These are phyloP conservation scores for Pseudobourletiella spinata DNA, from an alignment of 1,140 invertebrate genomes.

Conservation along the genomic window DNA sequence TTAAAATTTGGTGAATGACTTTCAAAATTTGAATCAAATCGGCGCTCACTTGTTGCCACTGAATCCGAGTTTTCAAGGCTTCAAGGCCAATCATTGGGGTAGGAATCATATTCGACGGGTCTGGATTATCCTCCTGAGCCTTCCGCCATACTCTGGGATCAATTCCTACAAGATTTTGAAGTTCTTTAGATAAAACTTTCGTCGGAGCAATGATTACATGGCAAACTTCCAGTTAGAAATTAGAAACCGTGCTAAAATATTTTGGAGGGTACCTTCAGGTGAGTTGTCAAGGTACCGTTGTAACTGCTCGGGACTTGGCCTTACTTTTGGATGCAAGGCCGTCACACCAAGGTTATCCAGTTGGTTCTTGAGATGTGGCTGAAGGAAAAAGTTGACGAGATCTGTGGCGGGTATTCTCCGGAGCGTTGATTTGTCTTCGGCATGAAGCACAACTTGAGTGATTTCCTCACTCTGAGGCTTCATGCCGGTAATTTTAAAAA, in stretches of 20 bases:
- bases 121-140: slow-evolving; percentile 42
- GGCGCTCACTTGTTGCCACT: slow-evolving; percentile 51
- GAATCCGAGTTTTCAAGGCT: slow-evolving; percentile 71
- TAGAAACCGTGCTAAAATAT: not conserved
- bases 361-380: slow-evolving; percentile 54
- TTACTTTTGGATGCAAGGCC: slow-evolving; percentile 48
- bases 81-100: slow-evolving; percentile 85
- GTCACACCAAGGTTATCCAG: slow-evolving; percentile 56
- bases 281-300: slow-evolving; percentile 83
- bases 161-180: slow-evolving; percentile 50
- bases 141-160: slow-evolving; percentile 67
- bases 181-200: not conserved
- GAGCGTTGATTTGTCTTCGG: slow-evolving; percentile 41
- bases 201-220: not conserved
- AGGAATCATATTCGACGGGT: slow-evolving; percentile 63
- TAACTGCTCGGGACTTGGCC: slow-evolving; percentile 56
- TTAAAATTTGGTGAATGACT: no score
- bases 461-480: slow-evolving; percentile 19
- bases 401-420: slow-evolving; percentile 66
- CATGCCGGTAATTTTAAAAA: slow-evolving; percentile 30
- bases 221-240: not conserved
- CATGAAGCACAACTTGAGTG: slow-evolving; percentile 16
- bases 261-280: slow-evolving; percentile 53
- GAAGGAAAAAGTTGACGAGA: slow-evolving; percentile 56
- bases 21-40: not conserved